Percentiles rank a stretch among this genome's conserved stretches.
These are phyloP conservation scores for Setophaga petechia DNA, from an alignment of 2,113 vertebrate species.

Conservation along the genomic window DNA sequence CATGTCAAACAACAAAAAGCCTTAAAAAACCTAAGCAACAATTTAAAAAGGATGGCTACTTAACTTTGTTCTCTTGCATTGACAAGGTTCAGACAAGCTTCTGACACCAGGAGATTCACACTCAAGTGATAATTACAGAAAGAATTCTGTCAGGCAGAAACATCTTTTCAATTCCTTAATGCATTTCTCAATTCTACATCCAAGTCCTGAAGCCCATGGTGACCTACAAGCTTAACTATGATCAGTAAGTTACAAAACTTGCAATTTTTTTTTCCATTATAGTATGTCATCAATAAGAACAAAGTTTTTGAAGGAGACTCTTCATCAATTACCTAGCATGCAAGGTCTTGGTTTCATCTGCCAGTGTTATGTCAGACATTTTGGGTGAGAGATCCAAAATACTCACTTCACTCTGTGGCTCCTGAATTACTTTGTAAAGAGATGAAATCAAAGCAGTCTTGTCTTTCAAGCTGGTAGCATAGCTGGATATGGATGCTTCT, in stretches of 20 bases:
- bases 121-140: neutral
- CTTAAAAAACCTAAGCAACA: neutral
- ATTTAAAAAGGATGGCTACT: neutral
- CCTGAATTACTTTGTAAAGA: constrained; percentile 96
- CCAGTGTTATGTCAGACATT: neutral
- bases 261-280: neutral
- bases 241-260: neutral
- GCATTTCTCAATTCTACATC: neutral
- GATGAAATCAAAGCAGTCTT: constrained; percentile 90
- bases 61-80: neutral
- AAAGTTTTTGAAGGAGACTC: neutral
- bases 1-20: neutral
- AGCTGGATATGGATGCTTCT: constrained; percentile 89
- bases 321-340: neutral
- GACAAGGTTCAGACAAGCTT: neutral
- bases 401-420: constrained; percentile 95
- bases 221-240: neutral
- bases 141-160: neutral
- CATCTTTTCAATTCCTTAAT: neutral
- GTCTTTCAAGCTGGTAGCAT: constrained; percentile 89
- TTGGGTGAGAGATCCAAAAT: neutral
- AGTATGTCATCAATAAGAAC: neutral
- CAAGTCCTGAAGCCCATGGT: neutral
- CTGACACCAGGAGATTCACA: neutral
- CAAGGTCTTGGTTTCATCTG: neutral